A percentile compares a stretch with the other conserved stretches of the same genome.
phyloP scores from a whole-genome alignment of 2,888 invertebrate species.

The Heteromurus nitidus region DNA sequence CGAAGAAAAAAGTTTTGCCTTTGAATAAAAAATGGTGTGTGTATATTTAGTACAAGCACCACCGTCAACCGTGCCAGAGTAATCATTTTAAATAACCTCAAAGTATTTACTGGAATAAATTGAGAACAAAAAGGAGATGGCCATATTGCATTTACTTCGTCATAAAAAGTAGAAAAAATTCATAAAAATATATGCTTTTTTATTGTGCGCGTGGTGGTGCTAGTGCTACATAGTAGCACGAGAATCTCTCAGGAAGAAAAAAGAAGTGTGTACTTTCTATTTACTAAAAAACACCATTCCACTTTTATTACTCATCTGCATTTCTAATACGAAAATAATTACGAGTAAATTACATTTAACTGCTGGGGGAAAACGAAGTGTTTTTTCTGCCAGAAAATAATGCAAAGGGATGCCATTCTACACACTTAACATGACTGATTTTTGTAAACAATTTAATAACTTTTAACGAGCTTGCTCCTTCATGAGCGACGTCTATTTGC shows the following conservation, averaged over 20 bases:
- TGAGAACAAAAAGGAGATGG: too few species aligned
- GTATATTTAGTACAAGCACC: too few species aligned
- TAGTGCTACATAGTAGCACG: constrained; percentile 2
- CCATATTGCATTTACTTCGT: too few species aligned
- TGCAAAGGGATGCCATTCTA: constrained; percentile 12
- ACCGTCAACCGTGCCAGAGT: too few species aligned
- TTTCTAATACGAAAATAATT: constrained; percentile 31
- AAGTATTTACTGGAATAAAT: constrained; percentile 8
- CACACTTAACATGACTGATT: constrained; percentile 45
- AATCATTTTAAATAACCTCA: constrained; percentile 31
- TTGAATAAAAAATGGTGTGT: too few species aligned
- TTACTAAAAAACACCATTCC: constrained; percentile 1
- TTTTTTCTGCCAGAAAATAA: background rate
- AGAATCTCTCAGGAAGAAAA: too few species aligned
- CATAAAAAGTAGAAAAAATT: too few species aligned
- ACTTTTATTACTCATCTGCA: constrained; percentile 3
- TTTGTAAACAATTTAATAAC: constrained; percentile 52
- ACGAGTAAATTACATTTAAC: constrained; percentile 28
- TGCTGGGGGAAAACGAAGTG: constrained; percentile 8
- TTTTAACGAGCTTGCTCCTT: constrained; percentile 44
- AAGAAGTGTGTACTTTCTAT: background rate
- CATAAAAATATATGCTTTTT: background rate
- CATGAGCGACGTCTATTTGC: background rate
- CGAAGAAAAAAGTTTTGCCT: background rate
- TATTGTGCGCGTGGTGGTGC: background rate